A percentile compares a stretch with the other conserved stretches of the same genome.
Conservation (phyloP, 53 echinoderm and acorn worm species). For the Echinometra lucunter region DNA sequence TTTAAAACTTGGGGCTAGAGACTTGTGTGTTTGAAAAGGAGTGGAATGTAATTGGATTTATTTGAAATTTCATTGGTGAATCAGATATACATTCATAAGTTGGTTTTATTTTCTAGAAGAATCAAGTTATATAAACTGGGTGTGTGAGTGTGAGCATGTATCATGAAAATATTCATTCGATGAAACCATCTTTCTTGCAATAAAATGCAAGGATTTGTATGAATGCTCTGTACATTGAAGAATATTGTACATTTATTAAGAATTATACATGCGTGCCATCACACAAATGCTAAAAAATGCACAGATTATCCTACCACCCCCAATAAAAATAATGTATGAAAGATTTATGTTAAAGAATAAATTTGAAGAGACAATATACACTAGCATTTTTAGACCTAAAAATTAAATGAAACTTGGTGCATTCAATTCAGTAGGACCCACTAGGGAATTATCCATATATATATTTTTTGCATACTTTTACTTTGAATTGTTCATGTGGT, state of each 20-base stretch:
- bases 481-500: too few species aligned
- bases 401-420: not conserved
- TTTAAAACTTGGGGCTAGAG: too few species aligned
- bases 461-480: too few species aligned
- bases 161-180: not conserved
- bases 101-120: too few species aligned
- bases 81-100: too few species aligned
- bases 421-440: not conserved
- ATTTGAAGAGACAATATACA: not conserved
- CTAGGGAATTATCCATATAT: too few species aligned
- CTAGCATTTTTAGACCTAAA: not conserved
- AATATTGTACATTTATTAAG: not conserved
- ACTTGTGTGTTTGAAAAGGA: too few species aligned
- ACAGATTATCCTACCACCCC: too few species aligned
- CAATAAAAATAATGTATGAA: not conserved
- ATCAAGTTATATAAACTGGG: not conserved
- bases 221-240: too few species aligned
- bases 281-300: not conserved
- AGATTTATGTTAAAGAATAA: not conserved
- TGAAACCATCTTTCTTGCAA: not conserved
- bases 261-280: too few species aligned
- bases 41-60: too few species aligned
- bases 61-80: too few species aligned
- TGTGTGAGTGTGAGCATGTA: not conserved
- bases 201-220: not conserved